These are phyloP conservation scores for Montipora capricornis DNA, from an alignment of 64 coral and sea anemone species.

Conservation along the genomic window DNA sequence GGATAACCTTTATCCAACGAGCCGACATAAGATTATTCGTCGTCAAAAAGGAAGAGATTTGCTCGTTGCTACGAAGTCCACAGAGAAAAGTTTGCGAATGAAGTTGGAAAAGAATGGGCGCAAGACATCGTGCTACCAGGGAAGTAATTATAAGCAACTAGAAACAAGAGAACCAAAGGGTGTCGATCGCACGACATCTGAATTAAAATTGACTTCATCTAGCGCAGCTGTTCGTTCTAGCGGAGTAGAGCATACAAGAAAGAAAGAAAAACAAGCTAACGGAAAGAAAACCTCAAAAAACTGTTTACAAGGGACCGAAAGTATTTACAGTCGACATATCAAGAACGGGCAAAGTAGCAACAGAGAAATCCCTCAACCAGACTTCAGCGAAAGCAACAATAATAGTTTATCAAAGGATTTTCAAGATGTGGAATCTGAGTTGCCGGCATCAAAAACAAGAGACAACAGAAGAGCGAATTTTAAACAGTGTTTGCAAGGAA, in stretches of 20 bases:
- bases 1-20: not conserved
- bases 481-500: not conserved
- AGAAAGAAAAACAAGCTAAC: not conserved
- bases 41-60: not conserved
- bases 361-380: not conserved
- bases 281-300: not conserved
- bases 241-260: not conserved
- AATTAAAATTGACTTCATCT: not conserved
- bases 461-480: not conserved
- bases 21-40: not conserved
- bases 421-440: not conserved
- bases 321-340: constrained; percentile 58
- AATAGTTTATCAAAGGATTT: no score
- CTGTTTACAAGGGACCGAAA: not conserved
- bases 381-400: not conserved
- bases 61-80: not conserved
- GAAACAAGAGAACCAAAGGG: not conserved
- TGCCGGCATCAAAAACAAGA: not conserved
- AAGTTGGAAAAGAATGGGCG: not conserved
- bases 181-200: not conserved
- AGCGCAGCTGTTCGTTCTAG: not conserved
- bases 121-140: not conserved
- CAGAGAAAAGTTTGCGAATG: constrained; percentile 3
- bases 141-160: not conserved
- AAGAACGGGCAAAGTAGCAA: not conserved